phyloP scores from a whole-genome alignment of 2,797 vertebrate species.

The Sebastes trivittatus region DNA sequence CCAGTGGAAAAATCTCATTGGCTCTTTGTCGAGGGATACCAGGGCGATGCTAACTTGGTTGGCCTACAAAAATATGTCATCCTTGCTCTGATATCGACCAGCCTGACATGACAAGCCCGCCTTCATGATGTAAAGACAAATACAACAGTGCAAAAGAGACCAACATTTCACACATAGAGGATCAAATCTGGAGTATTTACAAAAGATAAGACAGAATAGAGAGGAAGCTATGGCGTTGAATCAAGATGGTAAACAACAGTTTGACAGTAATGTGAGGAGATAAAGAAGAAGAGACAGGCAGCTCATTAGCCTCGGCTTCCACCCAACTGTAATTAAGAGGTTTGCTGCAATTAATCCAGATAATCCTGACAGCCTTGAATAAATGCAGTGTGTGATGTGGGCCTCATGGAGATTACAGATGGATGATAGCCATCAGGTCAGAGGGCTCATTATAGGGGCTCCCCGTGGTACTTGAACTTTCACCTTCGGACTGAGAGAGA shows the following conservation, averaged over 20 bases:
- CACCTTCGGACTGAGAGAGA: slow-evolving; percentile 12
- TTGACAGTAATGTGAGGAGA: slow-evolving; percentile 14
- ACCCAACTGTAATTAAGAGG: slow-evolving; percentile 26
- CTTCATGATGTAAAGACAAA: background rate
- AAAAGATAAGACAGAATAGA: background rate
- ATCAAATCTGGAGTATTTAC: background rate
- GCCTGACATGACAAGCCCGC: background rate
- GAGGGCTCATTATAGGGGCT: background rate
- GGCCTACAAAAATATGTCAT: background rate
- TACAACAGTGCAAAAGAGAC: background rate
- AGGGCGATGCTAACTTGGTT: background rate
- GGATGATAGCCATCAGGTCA: slow-evolving; percentile 40
- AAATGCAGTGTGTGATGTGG: slow-evolving; percentile 7
- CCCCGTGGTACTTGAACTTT: slow-evolving; percentile 31
- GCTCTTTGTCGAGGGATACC: background rate
- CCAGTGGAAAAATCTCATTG: background rate
- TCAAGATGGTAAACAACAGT: background rate
- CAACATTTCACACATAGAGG: background rate
- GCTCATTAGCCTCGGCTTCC: slow-evolving; percentile 29
- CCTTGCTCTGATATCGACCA: background rate
- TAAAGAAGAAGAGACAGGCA: slow-evolving; percentile 3
- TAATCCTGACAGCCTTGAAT: slow-evolving; percentile 24
- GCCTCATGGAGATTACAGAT: slow-evolving; percentile 32
- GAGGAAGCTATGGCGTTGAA: background rate
- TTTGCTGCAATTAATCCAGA: slow-evolving; percentile 41